Evolutionary conservation across 2,888 invertebrate genomes (phyloP).

Genomic region (Cylloceria caligata): DNA sequence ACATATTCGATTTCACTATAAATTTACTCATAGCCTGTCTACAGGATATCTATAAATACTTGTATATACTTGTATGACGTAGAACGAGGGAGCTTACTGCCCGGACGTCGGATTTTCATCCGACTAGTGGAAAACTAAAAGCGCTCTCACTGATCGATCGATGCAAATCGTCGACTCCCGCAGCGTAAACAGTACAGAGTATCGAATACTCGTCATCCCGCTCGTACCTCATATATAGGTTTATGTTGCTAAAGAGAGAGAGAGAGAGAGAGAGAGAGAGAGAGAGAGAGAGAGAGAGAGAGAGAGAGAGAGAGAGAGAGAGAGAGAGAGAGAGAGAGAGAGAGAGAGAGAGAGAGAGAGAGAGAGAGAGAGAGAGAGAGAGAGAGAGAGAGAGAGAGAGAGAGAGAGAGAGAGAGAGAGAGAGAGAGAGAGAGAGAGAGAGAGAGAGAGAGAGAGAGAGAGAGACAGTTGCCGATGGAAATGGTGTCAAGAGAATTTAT

Average conservation of each 20-base stretch:
- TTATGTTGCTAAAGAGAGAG: not conserved
- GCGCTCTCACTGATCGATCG: constrained; percentile 22
- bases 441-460: not conserved
- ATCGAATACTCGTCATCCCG: constrained; percentile 8
- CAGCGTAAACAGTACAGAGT: constrained; percentile 27
- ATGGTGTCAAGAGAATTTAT: constrained; percentile 40
- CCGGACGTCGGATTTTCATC: constrained; percentile 12
- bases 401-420: not conserved
- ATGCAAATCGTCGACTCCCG: constrained; percentile 25
- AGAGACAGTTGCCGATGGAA: constrained; percentile 14
- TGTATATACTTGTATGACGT: not conserved
- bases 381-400: not conserved
- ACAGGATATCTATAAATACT: not conserved
- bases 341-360: not conserved
- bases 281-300: not conserved
- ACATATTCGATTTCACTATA: constrained; percentile 35
- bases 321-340: not conserved
- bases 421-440: too few species aligned
- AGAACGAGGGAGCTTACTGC: constrained; percentile 4
- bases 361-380: not conserved
- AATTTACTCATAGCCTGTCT: constrained; percentile 28
- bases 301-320: not conserved
- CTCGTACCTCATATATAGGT: not conserved
- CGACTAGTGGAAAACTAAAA: constrained; percentile 19
- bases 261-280: not conserved